These are phyloP conservation scores for Lagria hirta DNA, from an alignment of 2,888 invertebrate species.

Conservation along the genomic window DNA sequence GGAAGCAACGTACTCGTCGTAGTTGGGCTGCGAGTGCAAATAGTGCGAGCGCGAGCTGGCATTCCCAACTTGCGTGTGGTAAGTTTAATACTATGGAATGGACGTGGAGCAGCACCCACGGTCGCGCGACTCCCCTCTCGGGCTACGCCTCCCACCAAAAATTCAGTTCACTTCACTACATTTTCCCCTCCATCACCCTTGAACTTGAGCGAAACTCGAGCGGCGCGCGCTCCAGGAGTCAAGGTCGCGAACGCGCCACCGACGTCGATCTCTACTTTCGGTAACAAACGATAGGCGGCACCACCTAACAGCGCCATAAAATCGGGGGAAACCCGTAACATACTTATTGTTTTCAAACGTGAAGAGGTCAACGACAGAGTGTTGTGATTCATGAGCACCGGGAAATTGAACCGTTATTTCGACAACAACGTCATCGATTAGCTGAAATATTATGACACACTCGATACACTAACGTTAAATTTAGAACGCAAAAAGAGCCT, in stretches of 20 bases:
- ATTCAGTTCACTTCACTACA: too few relatives aligned
- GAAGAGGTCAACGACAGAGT: neutral
- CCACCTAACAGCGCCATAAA: conserved; percentile 24
- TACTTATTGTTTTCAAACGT: conserved; percentile 16
- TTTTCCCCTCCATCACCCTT: conserved; percentile 56
- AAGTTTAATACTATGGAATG: too few relatives aligned
- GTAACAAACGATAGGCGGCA: too few relatives aligned
- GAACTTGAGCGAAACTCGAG: conserved; percentile 48
- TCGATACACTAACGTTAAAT: too few relatives aligned
- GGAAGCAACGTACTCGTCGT: conserved; percentile 19
- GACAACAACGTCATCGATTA: conserved; percentile 9
- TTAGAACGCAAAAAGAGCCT: too few relatives aligned
- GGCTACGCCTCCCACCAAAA: conserved; percentile 57
- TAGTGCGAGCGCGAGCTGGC: conserved; percentile 47
- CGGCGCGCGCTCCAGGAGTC: conserved; percentile 16
- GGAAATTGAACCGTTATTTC: too few relatives aligned
- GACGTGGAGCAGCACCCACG: conserved; percentile 41
- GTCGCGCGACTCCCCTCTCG: conserved; percentile 61
- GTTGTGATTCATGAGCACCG: neutral
- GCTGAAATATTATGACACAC: conserved; percentile 12
- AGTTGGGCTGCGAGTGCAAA: conserved; percentile 48
- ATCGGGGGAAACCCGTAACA: conserved; percentile 18
- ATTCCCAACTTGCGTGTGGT: conserved; percentile 54
- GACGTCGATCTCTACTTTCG: conserved; percentile 7
- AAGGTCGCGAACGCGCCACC: conserved; percentile 22